phyloP scores from a whole-genome alignment of 2,888 invertebrate genomes.

The Nephrotoma appendiculata region DNA sequence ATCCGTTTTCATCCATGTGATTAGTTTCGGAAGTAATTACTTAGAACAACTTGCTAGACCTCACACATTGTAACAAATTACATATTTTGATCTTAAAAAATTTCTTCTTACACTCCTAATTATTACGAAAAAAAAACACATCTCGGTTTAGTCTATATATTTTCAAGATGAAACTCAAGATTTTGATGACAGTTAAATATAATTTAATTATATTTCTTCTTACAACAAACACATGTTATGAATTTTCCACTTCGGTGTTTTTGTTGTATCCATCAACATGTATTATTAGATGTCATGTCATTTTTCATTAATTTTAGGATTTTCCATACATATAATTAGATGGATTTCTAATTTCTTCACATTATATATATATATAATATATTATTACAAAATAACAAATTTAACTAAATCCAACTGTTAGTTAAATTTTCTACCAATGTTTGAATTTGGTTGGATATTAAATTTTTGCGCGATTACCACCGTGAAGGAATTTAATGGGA shows the following conservation, averaged over 20 bases:
- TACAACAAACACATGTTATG: not conserved
- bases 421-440: not conserved
- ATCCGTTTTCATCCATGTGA: not conserved
- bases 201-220: not conserved
- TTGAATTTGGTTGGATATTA: not conserved
- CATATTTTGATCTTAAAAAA: not conserved
- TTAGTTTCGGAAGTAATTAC: not conserved
- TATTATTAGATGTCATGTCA: not conserved
- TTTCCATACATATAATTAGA: not conserved
- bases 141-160: not conserved
- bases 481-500: not conserved
- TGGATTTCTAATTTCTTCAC: not conserved
- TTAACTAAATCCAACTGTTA: not conserved
- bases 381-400: not conserved
- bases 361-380: not conserved
- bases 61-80: not conserved
- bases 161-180: not conserved
- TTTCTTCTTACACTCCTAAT: not conserved
- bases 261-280: not conserved
- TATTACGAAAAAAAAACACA: not conserved
- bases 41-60: not conserved
- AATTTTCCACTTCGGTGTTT: not conserved
- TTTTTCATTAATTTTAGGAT: not conserved
- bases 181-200: not conserved
- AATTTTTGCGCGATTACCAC: not conserved